Evolutionary conservation across 2,888 invertebrate genomes (phyloP), one percentile per base, ranked within the genome.

Genomic region (Chloromyia formosa): DNA sequence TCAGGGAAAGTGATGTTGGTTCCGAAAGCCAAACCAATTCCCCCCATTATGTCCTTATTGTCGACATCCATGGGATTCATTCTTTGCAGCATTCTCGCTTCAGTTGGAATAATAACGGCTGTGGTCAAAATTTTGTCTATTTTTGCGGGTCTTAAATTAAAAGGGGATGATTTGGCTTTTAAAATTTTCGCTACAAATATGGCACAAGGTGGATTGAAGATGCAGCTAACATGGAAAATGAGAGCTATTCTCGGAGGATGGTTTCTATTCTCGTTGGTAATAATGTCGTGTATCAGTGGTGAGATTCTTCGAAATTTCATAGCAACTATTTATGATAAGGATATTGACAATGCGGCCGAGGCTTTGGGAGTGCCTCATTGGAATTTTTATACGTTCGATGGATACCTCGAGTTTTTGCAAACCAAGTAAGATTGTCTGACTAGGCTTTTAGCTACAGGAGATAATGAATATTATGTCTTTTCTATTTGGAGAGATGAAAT

Each of bases 311-410:
- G 61, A 45, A 45, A 10, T 49, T 20, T 60, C 10, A 61, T 73
- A 2, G 22, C 49, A n/a, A 14, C 60, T 4, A n/a, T 12, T 1
- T 60, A 60, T 16, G 9, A 16, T 7, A n/a, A 23, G n/a, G 73
- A 73, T 45, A 61, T 73, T 12, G 27, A 73, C 23, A 49, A 61
- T 61, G 61, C 73, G 5, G 16, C 14, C 1, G 61, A 61, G 14
- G 73, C 73, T 0, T 22, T 73, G 35, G 16, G 22, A 22, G 49
- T 23, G 14, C 12, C 60, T 5, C 23, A 61, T 16, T 73, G 73
- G 73, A 61, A 61, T 23, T 61, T 61, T 49, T 61, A 61, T 27
- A 61, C 73, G 14, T 73, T 73, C 35, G 73, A 73, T n/a, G 73
- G 42, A 40, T 73, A 45, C 4, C n/a, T 61, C 0, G 22, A 73